These are phyloP conservation scores for Chionis minor DNA, from an alignment of 2,113 vertebrate species.

Conservation along the genomic window DNA sequence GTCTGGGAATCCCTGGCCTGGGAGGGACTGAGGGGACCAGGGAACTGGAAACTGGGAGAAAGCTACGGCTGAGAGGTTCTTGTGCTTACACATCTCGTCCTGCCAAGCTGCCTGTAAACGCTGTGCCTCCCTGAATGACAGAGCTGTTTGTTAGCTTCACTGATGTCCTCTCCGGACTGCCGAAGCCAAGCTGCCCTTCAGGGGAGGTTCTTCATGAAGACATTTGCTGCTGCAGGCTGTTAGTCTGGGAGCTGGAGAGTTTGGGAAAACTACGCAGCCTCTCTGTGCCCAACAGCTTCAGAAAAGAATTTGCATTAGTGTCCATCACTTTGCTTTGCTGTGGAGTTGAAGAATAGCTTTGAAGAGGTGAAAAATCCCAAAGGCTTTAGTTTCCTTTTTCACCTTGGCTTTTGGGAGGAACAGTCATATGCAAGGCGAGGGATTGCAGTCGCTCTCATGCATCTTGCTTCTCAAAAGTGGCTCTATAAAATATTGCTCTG, in stretches of 20 bases:
- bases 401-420: background rate
- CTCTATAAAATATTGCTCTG: background rate
- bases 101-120: background rate
- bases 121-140: background rate
- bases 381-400: background rate
- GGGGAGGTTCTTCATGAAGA: background rate
- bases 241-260: background rate
- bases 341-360: background rate
- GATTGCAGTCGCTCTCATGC: background rate
- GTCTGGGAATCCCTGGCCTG: background rate
- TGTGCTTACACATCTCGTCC: rapidly evolving
- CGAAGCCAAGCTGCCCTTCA: background rate
- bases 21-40: rapidly evolving
- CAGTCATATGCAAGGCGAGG: background rate
- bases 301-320: background rate
- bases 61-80: background rate
- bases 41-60: background rate
- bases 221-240: background rate
- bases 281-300: background rate
- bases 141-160: background rate
- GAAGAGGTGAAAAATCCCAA: background rate
- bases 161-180: background rate
- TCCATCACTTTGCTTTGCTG: background rate
- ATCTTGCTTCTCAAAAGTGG: background rate
- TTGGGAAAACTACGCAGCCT: background rate